Evolutionary conservation across 2,888 invertebrate species (phyloP).

Genomic region (Hedya salicella): DNA sequence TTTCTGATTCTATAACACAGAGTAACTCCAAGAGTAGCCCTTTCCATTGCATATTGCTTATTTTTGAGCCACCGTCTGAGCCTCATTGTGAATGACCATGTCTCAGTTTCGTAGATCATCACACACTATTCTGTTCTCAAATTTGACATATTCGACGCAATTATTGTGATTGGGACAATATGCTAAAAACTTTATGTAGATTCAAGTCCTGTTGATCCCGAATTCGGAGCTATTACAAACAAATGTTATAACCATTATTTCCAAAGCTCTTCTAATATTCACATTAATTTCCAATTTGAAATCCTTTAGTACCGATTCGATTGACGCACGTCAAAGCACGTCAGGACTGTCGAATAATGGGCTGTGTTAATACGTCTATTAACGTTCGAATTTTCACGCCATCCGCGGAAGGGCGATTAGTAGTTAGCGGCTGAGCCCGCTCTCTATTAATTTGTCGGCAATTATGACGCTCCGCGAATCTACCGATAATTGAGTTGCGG

Average conservation of each 20-base stretch:
- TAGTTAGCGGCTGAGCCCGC: conserved; percentile 56
- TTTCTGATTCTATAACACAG: too few species aligned
- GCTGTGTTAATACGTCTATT: conserved; percentile 25
- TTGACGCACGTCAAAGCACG: conserved; percentile 15
- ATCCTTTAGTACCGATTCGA: not conserved
- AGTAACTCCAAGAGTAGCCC: too few species aligned
- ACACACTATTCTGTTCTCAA: too few species aligned
- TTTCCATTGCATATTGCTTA: too few species aligned
- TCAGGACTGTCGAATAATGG: conserved; percentile 44
- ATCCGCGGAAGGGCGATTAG: conserved; percentile 71
- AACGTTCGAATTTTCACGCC: conserved; percentile 63
- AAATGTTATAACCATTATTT: not conserved
- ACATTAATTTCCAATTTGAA: not conserved
- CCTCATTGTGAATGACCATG: too few species aligned
- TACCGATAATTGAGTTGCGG: conserved; percentile 56
- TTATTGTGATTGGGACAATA: too few species aligned
- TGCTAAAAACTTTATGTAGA: too few species aligned
- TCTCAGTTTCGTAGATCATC: too few species aligned
- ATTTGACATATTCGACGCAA: too few species aligned
- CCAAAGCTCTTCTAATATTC: not conserved
- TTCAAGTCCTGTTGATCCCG: too few species aligned
- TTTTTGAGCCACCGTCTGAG: too few species aligned
- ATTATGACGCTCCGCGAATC: conserved; percentile 59
- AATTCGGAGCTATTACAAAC: too few species aligned
- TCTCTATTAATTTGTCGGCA: conserved; percentile 74